phyloP scores from a whole-genome alignment of 2,888 invertebrate genomes.

The Erebia aethiops region DNA sequence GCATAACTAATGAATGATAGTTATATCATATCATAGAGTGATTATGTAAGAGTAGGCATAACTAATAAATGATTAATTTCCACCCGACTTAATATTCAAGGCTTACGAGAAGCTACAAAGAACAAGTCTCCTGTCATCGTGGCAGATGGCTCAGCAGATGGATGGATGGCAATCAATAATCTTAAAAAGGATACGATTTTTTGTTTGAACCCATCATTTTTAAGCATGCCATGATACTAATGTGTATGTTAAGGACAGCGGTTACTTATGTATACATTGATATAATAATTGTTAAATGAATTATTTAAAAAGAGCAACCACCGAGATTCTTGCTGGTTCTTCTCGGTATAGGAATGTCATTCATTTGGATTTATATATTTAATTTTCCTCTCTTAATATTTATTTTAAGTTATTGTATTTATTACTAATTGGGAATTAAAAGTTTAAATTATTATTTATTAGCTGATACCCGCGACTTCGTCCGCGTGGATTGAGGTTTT shows the following conservation, averaged over 20 bases:
- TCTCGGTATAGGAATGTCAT: no score
- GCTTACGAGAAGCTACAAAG: neutral
- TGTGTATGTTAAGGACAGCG: neutral
- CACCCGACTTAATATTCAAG: conserved; percentile 5
- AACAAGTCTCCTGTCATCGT: conserved; percentile 40
- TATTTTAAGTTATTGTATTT: no score
- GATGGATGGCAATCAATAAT: conserved; percentile 40
- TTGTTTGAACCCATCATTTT: conserved; percentile 31
- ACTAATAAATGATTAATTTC: conserved; percentile 28
- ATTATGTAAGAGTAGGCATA: conserved; percentile 7
- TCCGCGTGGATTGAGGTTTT: no score
- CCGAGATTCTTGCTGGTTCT: no score
- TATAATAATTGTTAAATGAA: no score
- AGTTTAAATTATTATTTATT: no score
- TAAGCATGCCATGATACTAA: conserved; percentile 12
- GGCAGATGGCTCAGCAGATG: conserved; percentile 43
- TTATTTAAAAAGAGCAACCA: no score
- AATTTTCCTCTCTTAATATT: conserved; percentile 6
- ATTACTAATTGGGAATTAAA: no score
- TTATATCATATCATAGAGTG: no score
- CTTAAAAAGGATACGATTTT: conserved; percentile 32
- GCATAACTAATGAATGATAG: conserved; percentile 23
- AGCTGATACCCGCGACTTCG: no score
- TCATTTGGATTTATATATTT: no score
- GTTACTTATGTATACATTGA: no score